phyloP scores from a whole-genome alignment of 2,113 vertebrate species.

The Brachyistius frenatus region DNA sequence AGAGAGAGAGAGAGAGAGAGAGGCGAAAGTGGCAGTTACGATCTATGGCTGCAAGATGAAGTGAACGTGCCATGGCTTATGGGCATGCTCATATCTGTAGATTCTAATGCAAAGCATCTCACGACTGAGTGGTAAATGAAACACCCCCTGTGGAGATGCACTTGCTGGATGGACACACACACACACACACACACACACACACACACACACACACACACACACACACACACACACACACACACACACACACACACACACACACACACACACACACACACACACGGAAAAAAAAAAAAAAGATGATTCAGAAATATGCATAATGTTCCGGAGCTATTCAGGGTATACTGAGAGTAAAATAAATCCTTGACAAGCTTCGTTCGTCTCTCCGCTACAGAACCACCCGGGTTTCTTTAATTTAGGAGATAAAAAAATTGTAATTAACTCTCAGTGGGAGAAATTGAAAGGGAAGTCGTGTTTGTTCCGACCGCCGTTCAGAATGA shows the following conservation, averaged over 20 bases:
- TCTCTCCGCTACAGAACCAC: conserved; percentile 4
- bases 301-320: conserved; percentile 58
- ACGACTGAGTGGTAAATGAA: conserved; percentile 58
- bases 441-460: conserved; percentile 26
- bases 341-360: not conserved
- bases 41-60: conserved; percentile 24
- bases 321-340: conserved; percentile 12
- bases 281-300: conserved; percentile 26
- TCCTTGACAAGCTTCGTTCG: not conserved
- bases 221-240: not conserved
- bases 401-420: conserved; percentile 6
- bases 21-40: conserved; percentile 36
- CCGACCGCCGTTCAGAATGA: conserved; percentile 21
- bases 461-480: conserved; percentile 24
- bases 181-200: not conserved
- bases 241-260: conserved; percentile 7
- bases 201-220: conserved; percentile 2
- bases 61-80: conserved; percentile 26
- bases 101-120: conserved; percentile 43
- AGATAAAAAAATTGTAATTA: conserved; percentile 24
- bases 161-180: conserved; percentile 57
- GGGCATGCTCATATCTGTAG: conserved; percentile 27
- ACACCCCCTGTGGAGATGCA: conserved; percentile 58
- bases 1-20: not conserved
- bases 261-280: conserved; percentile 25